Percentiles rank a stretch among this genome's conserved stretches.
Evolutionary conservation across 2,797 vertebrate species (phyloP).

Genomic region (Lepilemur ruficaudatus): DNA sequence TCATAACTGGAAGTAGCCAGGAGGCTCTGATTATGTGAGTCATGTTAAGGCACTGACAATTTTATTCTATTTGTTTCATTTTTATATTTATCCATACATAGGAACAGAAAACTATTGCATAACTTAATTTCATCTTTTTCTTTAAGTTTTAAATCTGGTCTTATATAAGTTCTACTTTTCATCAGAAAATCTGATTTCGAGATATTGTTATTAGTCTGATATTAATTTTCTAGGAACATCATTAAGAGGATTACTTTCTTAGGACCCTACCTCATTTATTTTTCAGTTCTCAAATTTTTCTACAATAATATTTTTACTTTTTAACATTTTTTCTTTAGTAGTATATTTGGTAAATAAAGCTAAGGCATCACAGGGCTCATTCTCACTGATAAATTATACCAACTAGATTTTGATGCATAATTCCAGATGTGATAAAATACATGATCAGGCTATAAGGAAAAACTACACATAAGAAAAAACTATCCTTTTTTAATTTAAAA

Average conservation of each 20-base stretch:
- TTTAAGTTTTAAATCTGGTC: not conserved
- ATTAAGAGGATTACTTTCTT: not conserved
- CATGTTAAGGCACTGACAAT: not conserved
- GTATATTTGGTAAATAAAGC: not conserved
- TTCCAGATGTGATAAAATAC: not conserved
- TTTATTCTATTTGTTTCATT: conserved; percentile 15
- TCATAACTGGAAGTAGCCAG: conserved; percentile 23
- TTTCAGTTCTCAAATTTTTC: not conserved
- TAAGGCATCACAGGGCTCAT: not conserved
- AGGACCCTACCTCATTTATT: not conserved
- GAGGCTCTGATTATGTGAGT: not conserved
- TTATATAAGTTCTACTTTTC: not conserved
- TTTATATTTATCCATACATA: not conserved
- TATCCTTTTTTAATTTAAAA: not conserved
- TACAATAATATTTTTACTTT: not conserved
- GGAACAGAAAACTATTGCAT: not conserved
- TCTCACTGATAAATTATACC: not conserved
- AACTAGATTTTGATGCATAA: not conserved
- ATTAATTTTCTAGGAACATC: not conserved
- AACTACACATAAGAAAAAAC: not conserved
- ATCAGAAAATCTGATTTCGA: conserved; percentile 33
- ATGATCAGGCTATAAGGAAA: not conserved
- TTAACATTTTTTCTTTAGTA: not conserved
- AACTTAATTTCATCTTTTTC: not conserved
- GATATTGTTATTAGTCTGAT: not conserved